phyloP scores from a whole-genome alignment of 2,113 vertebrate genomes.

The Oryzias curvinotus region DNA sequence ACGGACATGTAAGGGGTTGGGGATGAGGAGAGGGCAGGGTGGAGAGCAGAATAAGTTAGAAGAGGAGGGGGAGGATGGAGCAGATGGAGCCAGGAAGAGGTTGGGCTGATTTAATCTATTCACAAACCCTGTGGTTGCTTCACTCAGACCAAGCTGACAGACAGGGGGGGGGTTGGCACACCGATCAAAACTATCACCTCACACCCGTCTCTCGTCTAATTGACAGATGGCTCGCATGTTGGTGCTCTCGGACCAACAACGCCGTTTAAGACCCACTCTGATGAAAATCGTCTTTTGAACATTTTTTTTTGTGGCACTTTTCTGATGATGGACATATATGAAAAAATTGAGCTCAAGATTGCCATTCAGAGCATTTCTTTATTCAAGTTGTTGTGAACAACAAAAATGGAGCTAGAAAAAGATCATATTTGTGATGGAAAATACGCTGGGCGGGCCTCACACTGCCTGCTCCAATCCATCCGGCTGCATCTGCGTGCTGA shows the following conservation, averaged over 20 bases:
- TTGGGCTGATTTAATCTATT: constrained; percentile 75
- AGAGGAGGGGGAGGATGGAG: constrained; percentile 52
- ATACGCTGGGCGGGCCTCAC: too few species aligned
- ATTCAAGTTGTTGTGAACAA: too few species aligned
- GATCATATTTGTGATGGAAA: too few species aligned
- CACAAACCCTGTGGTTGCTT: constrained; percentile 59
- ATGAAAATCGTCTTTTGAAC: too few species aligned
- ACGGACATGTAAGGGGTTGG: constrained; percentile 47
- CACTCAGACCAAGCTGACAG: constrained; percentile 66
- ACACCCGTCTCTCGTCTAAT: constrained; percentile 61
- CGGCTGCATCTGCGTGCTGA: too few species aligned
- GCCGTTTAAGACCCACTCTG: constrained; percentile 26
- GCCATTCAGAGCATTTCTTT: too few species aligned
- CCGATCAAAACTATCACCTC: constrained; percentile 76
- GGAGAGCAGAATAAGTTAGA: constrained; percentile 53
- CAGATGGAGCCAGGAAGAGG: constrained; percentile 66
- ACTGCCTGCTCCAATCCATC: too few species aligned
- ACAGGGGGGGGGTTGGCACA: constrained; percentile 63
- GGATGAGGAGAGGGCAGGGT: constrained; percentile 58
- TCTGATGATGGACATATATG: too few species aligned
- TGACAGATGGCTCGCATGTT: constrained; percentile 60
- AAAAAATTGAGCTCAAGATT: too few species aligned
- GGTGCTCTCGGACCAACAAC: constrained; percentile 39
- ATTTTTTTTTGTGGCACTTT: too few species aligned
- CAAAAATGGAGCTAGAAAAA: too few species aligned